Evolutionary conservation across 2,113 vertebrate species (phyloP).

Genomic region (Neodon shergylaensis): DNA sequence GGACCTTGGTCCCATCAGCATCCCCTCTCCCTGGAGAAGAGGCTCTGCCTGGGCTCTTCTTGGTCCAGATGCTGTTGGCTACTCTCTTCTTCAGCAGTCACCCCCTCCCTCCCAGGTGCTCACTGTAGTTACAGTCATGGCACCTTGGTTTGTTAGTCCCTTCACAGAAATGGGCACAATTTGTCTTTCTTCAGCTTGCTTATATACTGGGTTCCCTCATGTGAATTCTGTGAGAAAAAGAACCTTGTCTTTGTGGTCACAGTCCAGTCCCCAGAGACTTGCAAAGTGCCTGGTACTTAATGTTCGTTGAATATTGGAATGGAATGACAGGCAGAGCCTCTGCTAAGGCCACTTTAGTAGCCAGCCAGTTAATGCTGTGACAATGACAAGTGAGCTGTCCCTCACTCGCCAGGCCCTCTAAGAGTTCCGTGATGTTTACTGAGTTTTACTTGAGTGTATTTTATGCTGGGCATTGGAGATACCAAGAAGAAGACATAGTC

Average conservation of each 20-base stretch:
- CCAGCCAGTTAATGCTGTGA: not conserved
- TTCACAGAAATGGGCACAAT: not conserved
- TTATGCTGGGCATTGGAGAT: not conserved
- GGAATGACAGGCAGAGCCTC: not conserved
- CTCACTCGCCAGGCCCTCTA: not conserved
- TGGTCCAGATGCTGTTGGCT: not conserved
- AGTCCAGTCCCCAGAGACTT: not conserved
- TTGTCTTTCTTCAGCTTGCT: not conserved
- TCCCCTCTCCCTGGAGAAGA: not conserved
- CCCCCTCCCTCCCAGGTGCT: rapidly evolving
- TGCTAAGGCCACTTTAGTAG: not conserved
- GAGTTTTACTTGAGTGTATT: not conserved
- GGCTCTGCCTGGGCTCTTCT: not conserved
- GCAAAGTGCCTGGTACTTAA: not conserved
- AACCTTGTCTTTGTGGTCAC: not conserved
- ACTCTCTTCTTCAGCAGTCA: not conserved
- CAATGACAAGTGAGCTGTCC: not conserved
- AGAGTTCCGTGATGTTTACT: not conserved
- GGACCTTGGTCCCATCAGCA: not conserved
- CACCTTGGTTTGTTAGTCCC: not conserved
- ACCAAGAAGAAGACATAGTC: not conserved
- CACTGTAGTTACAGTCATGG: not conserved
- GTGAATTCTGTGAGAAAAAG: not conserved
- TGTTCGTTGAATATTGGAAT: not conserved
- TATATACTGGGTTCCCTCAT: not conserved